These are phyloP conservation scores for Salpingus planirostris DNA, from an alignment of 2,888 invertebrate species.

Conservation along the genomic window DNA sequence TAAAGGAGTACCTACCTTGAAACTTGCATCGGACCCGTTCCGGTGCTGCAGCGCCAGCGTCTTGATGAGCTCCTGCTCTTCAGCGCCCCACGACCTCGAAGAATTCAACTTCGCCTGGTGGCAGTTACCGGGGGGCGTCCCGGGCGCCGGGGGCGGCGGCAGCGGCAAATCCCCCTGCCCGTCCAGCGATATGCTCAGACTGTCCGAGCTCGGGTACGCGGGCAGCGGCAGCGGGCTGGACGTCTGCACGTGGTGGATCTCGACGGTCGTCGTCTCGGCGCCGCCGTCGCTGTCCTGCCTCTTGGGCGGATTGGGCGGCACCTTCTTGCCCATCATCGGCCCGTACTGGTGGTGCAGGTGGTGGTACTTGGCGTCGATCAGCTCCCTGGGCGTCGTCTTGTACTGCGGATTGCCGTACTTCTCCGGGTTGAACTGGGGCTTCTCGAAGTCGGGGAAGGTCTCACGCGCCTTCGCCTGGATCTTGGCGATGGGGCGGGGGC, in stretches of 20 bases:
- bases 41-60: slow-evolving; percentile 50
- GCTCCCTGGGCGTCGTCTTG: slow-evolving; percentile 46
- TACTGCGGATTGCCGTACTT: slow-evolving; percentile 41
- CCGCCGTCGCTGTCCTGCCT: slow-evolving; percentile 45
- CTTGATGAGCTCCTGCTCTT: slow-evolving; percentile 42
- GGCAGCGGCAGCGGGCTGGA: slow-evolving; percentile 53
- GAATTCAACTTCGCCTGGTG: slow-evolving; percentile 44
- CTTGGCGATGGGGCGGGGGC: slow-evolving; percentile 76
- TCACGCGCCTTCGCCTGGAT: slow-evolving; percentile 50
- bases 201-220: slow-evolving; percentile 57
- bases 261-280: slow-evolving; percentile 39
- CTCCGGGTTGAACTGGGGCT: slow-evolving; percentile 40
- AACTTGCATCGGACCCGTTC: slow-evolving; percentile 75
- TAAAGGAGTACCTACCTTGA: slow-evolving; percentile 71
- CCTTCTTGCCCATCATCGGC: slow-evolving; percentile 66
- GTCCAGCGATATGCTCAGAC: slow-evolving; percentile 51
- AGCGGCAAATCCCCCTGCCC: slow-evolving; percentile 50
- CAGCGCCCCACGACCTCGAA: slow-evolving; percentile 49
- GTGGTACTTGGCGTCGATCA: slow-evolving; percentile 44
- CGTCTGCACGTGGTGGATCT: slow-evolving; percentile 42
- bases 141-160: slow-evolving; percentile 56
- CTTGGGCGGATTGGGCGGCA: slow-evolving; percentile 74
- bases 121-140: slow-evolving; percentile 50
- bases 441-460: slow-evolving; percentile 41
- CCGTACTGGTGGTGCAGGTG: slow-evolving; percentile 51